Evolutionary conservation across 2,113 vertebrate genomes (phyloP).

Genomic region (Serinus canaria): DNA sequence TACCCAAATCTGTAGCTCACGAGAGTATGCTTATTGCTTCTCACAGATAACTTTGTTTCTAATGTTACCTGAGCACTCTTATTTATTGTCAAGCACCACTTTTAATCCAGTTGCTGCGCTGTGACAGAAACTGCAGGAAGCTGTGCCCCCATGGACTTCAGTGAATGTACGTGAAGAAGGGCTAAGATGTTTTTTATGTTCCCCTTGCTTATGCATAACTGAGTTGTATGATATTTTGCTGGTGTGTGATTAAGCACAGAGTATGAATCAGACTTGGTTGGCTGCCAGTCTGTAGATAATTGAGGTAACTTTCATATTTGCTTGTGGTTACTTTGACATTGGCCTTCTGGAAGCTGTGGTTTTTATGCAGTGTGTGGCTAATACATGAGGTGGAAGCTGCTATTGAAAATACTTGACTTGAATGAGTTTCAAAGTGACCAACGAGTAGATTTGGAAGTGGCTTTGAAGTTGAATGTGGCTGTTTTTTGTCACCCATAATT

Average conservation of each 20-base stretch:
- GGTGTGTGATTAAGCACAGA: background rate
- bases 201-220: background rate
- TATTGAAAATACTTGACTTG: background rate
- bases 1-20: background rate
- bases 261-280: background rate
- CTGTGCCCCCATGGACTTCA: background rate
- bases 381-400: background rate
- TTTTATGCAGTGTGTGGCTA: background rate
- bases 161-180: background rate
- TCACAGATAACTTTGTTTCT: background rate
- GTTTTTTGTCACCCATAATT: background rate
- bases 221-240: background rate
- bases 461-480: background rate
- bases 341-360: background rate
- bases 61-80: background rate
- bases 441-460: background rate
- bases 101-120: background rate
- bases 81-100: background rate
- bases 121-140: background rate
- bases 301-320: background rate
- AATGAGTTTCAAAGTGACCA: background rate
- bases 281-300: background rate
- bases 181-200: background rate
- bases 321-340: background rate
- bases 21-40: background rate